Conservation (phyloP, 2,797 vertebrate genomes). For the Scarus forsteni region DNA sequence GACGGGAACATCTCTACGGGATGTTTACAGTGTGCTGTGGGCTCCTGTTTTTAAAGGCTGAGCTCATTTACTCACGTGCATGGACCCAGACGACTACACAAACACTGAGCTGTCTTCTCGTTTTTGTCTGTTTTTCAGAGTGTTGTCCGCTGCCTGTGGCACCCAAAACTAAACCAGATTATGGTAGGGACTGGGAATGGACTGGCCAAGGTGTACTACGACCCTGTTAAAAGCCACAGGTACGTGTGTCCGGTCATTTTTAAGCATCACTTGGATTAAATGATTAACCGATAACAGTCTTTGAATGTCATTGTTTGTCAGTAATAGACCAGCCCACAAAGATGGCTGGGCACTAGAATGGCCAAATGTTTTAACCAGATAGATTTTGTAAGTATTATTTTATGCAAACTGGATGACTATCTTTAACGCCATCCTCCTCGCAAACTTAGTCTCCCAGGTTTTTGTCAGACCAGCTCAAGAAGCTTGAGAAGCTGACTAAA, state of each 20-base stretch:
- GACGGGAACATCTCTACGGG: constrained; percentile 8
- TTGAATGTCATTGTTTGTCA: neutral
- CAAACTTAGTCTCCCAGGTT: too few relatives aligned
- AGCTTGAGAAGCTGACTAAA: too few relatives aligned
- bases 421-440: too few relatives aligned
- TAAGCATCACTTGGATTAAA: too few relatives aligned
- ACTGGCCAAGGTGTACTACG: constrained; percentile 96
- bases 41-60: constrained; percentile 1
- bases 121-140: constrained; percentile 81
- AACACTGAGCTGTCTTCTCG: neutral
- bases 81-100: constrained; percentile 2
- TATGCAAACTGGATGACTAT: too few relatives aligned
- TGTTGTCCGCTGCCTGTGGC: constrained; percentile 96
- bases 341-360: too few relatives aligned
- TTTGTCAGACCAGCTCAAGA: too few relatives aligned
- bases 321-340: too few relatives aligned
- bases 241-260: constrained; percentile 56
- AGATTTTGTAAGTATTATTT: too few relatives aligned
- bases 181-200: constrained; percentile 98
- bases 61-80: constrained; percentile 9
- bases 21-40: constrained; percentile 1
- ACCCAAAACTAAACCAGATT: constrained; percentile 98
- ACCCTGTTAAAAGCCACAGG: constrained; percentile 97
- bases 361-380: too few relatives aligned
- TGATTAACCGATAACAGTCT: neutral